These are phyloP conservation scores for Apostichopus japonicus DNA, from an alignment of 35 echinoderm and acorn worm species.

Conservation along the genomic window DNA sequence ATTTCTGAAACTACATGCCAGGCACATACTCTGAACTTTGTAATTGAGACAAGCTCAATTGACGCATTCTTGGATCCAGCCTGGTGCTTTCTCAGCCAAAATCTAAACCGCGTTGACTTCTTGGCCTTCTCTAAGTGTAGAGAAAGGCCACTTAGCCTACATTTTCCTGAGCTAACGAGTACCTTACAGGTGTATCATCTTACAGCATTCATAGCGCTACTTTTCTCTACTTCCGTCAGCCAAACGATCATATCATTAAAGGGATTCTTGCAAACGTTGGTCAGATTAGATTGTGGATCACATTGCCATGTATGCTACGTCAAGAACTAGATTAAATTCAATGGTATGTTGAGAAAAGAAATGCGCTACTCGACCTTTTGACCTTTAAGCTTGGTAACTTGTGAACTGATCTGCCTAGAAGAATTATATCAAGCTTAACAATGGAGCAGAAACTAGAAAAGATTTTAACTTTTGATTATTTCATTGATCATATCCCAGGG, in stretches of 20 bases:
- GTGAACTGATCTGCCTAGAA: background rate
- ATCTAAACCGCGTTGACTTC: conserved; percentile 1
- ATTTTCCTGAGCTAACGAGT: background rate
- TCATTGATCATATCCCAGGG: background rate
- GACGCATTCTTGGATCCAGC: background rate
- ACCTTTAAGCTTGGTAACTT: background rate
- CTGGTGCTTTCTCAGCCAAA: background rate
- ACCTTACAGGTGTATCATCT: conserved; percentile 4
- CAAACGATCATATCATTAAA: background rate
- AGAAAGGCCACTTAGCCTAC: conserved; percentile 41
- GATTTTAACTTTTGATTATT: no score
- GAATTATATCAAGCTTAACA: background rate
- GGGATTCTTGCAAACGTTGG: conserved; percentile 2
- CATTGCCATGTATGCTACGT: no score
- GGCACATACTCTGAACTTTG: conserved; percentile 2
- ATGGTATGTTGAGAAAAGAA: no score
- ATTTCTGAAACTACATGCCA: background rate
- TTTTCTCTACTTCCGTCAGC: background rate
- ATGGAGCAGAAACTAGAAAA: background rate
- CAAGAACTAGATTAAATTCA: no score
- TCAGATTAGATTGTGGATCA: background rate
- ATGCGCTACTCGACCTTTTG: background rate
- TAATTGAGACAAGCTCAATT: background rate
- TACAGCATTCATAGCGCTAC: background rate
- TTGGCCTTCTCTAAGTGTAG: background rate